Conservation (phyloP, 2,888 invertebrate genomes). For the Limnephilus lunatus region DNA sequence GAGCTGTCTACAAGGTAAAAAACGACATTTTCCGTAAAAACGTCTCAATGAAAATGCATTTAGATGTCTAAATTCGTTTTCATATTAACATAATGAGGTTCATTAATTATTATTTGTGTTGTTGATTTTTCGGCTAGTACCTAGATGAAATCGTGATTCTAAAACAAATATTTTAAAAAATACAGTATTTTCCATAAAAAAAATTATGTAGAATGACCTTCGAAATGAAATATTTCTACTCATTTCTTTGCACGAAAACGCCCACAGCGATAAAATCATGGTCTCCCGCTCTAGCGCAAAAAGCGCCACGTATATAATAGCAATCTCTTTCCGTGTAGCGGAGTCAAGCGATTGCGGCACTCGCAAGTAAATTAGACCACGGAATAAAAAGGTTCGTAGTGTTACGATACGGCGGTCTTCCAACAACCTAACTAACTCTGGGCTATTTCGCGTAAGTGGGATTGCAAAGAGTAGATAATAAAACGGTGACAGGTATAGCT, state of each 20-base stretch:
- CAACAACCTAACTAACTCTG: neutral
- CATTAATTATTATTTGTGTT: neutral
- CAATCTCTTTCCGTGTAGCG: neutral
- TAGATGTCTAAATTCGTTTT: neutral
- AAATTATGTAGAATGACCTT: slow-evolving; percentile 33
- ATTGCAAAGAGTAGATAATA: neutral
- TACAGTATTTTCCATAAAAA: neutral
- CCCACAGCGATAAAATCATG: slow-evolving; percentile 11
- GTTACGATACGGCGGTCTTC: neutral
- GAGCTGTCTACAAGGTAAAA: neutral
- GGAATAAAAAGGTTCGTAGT: neutral
- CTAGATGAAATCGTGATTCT: neutral
- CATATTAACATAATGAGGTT: neutral
- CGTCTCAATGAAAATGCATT: neutral
- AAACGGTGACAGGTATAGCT: neutral
- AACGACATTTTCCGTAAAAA: neutral
- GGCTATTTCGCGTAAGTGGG: neutral
- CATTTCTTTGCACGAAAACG: slow-evolving; percentile 22
- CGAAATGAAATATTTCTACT: slow-evolving; percentile 4
- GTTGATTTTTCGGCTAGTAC: neutral
- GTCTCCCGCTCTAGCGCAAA: slow-evolving; percentile 5
- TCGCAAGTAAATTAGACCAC: slow-evolving; percentile 3
- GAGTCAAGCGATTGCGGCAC: neutral
- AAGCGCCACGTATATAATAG: neutral
- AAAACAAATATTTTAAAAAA: neutral